These are phyloP conservation scores for Mormyrus hasselquistii DNA, from an alignment of 2,797 vertebrate genomes.

Conservation along the genomic window DNA sequence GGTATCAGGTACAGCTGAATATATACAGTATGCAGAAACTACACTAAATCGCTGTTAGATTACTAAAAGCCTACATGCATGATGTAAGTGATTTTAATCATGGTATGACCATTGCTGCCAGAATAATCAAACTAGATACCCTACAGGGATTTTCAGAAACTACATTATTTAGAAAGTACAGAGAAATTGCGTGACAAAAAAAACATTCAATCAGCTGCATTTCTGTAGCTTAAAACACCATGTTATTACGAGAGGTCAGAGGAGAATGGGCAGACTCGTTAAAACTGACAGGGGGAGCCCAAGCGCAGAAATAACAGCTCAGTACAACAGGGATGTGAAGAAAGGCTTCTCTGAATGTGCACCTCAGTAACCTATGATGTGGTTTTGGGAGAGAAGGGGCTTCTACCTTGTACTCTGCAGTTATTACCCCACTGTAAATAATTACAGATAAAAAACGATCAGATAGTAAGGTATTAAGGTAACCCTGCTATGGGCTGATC, in stretches of 20 bases:
- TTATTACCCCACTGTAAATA: background rate
- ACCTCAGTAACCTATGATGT: background rate
- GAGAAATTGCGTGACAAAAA: background rate
- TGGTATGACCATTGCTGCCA: background rate
- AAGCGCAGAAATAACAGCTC: background rate
- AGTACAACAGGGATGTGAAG: background rate
- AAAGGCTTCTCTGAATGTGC: background rate
- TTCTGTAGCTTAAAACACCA: background rate
- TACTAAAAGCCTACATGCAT: background rate
- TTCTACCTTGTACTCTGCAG: background rate
- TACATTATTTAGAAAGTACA: background rate
- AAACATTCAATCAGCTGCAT: background rate
- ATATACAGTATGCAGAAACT: background rate
- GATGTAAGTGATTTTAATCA: background rate
- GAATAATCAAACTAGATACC: background rate
- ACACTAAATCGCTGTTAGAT: background rate
- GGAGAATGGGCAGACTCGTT: background rate
- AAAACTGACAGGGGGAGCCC: background rate
- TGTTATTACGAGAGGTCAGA: background rate
- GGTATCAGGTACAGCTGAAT: background rate
- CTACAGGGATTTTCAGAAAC: background rate
- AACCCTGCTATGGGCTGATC: background rate
- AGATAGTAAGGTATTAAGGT: background rate
- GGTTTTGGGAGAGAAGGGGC: background rate
- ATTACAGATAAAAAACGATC: background rate